Base-by-base conservation (phyloP, 2,797 vertebrate genomes). In the Tangara arthus region DNA sequence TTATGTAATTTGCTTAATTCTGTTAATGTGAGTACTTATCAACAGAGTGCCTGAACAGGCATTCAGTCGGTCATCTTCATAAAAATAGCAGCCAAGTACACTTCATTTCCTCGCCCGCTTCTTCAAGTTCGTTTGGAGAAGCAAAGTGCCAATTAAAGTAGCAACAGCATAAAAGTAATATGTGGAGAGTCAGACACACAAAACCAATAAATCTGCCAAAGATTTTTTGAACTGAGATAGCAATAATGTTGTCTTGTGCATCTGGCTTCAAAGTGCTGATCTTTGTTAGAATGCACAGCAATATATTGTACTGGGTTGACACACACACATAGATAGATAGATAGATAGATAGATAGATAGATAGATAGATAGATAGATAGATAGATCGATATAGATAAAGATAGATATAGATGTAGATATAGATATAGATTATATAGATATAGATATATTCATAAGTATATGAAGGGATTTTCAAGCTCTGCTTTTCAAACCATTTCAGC, bases 251-350 rank as follows among this genome's bases (percentile, higher is more conserved):
- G 66, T 90, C 83, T 96, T 97, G 78, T 93, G 81, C 78, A 94
- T 89, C 66, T 80, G 65, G 37, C 75, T 97, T 93, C 68, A 76
- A 94, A 93, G 65, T 70, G 42, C 35, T 94, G 94, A 88, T 95
- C 94, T 95, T 96, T 96, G 93, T 95, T 97, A 94, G 92, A 97
- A 96, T 94, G 72, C 82, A 66, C 49, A 71, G 85, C 84, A 90
- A 94, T 95, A 89, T 89, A 82, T 88, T 82, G 63, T 85, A 35
- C 65, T 82, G 55, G n/a, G 61, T 86, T 87, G 5, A 21, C 30
- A 20, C 8, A 34, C 9, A 6, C 12, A 19, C 1, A 52, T 41
- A 35, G 14, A 26, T 27, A 35, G 15, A 12, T 15, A 47, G 8
- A 70, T 12, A 37, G 8, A 66, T 26, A 37, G 21, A 44, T 6